These are phyloP conservation scores for Egretta garzetta DNA, from an alignment of 2,113 vertebrate species.

Conservation along the genomic window DNA sequence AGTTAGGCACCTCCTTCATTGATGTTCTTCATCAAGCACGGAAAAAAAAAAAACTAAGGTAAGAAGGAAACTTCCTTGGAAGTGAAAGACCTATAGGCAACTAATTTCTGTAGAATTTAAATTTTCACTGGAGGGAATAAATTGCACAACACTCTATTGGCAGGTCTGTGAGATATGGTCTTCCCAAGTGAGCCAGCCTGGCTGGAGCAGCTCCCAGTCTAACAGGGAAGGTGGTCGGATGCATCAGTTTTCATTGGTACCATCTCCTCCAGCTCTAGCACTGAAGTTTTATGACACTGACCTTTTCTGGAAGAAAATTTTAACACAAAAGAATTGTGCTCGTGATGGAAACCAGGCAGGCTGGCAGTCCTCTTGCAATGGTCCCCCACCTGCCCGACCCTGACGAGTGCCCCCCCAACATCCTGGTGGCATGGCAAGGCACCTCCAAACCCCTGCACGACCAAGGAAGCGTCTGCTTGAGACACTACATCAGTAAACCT, in stretches of 20 bases:
- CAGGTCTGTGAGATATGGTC: background rate
- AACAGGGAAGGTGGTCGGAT: background rate
- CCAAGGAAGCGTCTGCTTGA: background rate
- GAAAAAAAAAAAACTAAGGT: background rate
- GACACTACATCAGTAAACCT: background rate
- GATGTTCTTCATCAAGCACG: background rate
- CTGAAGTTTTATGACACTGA: background rate
- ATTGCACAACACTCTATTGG: background rate
- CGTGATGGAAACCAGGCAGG: background rate
- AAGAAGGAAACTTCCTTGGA: background rate
- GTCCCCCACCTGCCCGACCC: background rate
- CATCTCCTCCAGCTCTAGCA: background rate
- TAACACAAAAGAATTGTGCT: background rate
- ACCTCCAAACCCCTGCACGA: background rate
- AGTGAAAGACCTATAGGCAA: conserved; percentile 7
- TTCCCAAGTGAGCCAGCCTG: background rate
- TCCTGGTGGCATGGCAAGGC: background rate
- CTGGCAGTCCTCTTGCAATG: background rate
- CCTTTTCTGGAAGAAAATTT: background rate
- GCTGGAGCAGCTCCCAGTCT: background rate
- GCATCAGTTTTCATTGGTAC: background rate
- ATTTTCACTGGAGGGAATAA: background rate
- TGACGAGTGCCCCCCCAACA: background rate
- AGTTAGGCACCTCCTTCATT: background rate
- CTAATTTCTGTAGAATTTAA: conserved; percentile 1